phyloP scores from a whole-genome alignment of 2,888 invertebrate genomes.

The Clistopyga incitator region DNA sequence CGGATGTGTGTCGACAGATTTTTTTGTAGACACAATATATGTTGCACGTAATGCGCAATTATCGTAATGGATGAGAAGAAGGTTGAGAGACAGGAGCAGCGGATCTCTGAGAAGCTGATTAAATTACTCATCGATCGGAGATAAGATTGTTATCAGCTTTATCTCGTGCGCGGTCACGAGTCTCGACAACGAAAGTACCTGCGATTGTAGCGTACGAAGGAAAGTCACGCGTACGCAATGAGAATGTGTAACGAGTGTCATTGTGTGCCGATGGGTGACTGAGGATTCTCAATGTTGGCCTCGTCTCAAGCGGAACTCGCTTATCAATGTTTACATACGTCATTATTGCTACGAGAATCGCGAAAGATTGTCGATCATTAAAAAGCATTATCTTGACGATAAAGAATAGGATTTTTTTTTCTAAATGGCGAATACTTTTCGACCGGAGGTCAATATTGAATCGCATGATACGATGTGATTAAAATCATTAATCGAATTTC shows the following conservation, averaged over 20 bases:
- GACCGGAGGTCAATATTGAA: not conserved
- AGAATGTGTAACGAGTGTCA: not conserved
- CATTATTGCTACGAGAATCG: not conserved
- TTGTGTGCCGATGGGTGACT: not conserved
- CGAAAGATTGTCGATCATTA: not conserved
- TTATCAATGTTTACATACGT: slow-evolving; percentile 11
- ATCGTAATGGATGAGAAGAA: not conserved
- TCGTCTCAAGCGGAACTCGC: not conserved
- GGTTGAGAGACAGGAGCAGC: not conserved
- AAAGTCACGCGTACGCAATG: slow-evolving; percentile 27
- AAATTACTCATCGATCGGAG: slow-evolving; percentile 49
- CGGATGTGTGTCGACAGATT: slow-evolving; percentile 13
- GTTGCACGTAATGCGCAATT: slow-evolving; percentile 26
- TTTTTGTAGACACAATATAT: slow-evolving; percentile 22
- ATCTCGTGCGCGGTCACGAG: slow-evolving; percentile 55
- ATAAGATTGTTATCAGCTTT: slow-evolving; percentile 58
- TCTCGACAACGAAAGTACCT: slow-evolving; percentile 37
- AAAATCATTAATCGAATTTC: not conserved
- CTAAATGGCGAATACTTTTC: not conserved
- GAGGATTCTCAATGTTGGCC: not conserved
- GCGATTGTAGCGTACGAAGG: not conserved
- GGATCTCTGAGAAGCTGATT: not conserved
- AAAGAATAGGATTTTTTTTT: not conserved
- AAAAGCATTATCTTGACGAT: not conserved
- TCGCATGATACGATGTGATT: not conserved